Percentiles rank a stretch among this genome's conserved stretches.
Evolutionary conservation across 2,797 vertebrate species (phyloP).

Genomic region (Hypotaenidia okinawae): DNA sequence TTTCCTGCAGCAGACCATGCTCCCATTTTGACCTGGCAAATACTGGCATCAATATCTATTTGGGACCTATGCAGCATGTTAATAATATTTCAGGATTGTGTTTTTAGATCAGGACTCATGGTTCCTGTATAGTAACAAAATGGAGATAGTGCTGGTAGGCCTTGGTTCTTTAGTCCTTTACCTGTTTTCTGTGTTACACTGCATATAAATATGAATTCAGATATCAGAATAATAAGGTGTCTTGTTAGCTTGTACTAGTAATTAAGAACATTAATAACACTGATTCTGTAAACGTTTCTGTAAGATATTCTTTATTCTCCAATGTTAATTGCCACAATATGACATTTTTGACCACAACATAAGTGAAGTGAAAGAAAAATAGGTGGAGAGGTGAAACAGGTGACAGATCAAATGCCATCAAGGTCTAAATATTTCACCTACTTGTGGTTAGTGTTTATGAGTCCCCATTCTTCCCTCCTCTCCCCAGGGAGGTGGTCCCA

Average conservation of each 20-base stretch:
- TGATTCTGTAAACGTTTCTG: background rate
- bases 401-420: background rate
- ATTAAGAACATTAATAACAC: background rate
- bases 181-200: background rate
- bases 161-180: background rate
- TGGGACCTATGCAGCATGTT: background rate
- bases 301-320: background rate
- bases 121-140: background rate
- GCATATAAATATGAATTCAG: background rate
- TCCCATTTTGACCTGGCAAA: background rate
- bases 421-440: background rate
- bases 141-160: background rate
- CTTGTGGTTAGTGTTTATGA: accelerated
- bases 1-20: background rate
- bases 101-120: background rate
- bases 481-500: background rate
- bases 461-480: background rate
- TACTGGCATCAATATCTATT: background rate
- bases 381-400: background rate
- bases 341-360: background rate
- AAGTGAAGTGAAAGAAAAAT: background rate
- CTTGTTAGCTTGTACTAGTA: background rate
- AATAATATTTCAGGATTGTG: background rate
- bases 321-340: background rate
- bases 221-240: background rate